Base-by-base conservation (phyloP, 64 coral and sea anemone genomes). In the Pocillopora damicornis region DNA sequence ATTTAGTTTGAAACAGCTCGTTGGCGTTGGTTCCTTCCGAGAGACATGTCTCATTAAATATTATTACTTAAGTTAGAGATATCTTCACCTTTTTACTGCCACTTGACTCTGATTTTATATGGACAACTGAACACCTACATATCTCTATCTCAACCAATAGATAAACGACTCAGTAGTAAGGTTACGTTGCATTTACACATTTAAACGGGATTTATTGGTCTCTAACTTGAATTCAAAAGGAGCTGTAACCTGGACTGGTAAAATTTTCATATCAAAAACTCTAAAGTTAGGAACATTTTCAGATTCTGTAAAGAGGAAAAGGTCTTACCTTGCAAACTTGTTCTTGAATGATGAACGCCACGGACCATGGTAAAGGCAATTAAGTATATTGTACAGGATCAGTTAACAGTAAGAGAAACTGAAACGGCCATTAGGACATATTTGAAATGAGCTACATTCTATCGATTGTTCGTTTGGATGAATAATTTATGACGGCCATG, bases 381-480 rank as follows among this genome's bases (percentile, higher is more conserved):
- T 58, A 34, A 58, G 63, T 71, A 63, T n/a, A 51, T 68, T 85
- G 15, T 66, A 35, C 81, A 51, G 35, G 38, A 42, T 83, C 34
- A 22, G 18, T 69, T 12, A 72, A 71, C 16, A 73, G 81, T 56
- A 72, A 63, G 45, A n/a, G 9, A 84, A 85, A 73, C 58, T 65
- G 9, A 5, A 30, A 85, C 67, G 20, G 65, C 81, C 64, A 85
- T 85, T 85, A 73, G 64, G 65, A 85, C 81, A 85, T 85, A 85
- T 85, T 85, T 85, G 81, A 85, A 85, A 73, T 85, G 65, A 42
- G 81, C 81, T 85, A 58, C 81, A 85, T 85, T 85, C 81, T 85
- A 85, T 68, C 65, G 51, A 68, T 85, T 73, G 64, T 72, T 58
- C 20, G 13, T 15, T 72, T 71, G 81, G 14, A 85, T 85, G 38